Conservation (phyloP, 1,140 invertebrate genomes). For the Conus ventricosus region DNA sequence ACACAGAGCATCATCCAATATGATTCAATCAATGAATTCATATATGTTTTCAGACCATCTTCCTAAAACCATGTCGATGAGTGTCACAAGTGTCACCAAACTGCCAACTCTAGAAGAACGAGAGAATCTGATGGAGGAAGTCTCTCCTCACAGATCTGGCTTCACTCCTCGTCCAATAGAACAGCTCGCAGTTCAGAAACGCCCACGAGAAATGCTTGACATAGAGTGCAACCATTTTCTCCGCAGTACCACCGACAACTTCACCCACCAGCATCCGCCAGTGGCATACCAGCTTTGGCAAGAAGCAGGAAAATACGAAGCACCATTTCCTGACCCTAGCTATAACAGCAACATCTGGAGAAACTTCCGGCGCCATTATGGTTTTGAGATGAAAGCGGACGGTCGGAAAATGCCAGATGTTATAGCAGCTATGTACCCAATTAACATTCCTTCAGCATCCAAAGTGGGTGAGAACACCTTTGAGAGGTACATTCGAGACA, state of each 20-base stretch:
- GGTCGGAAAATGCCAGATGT: constrained; percentile 68
- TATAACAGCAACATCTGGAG: constrained; percentile 74
- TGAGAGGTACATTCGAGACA: constrained; percentile 70
- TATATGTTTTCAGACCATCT: constrained; percentile 9
- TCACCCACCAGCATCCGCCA: constrained; percentile 60
- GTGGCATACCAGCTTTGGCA: constrained; percentile 70
- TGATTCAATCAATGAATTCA: neutral
- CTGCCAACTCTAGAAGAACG: constrained; percentile 66
- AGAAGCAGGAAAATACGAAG: constrained; percentile 70
- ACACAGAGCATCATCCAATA: no score
- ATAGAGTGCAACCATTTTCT: constrained; percentile 72
- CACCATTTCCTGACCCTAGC: constrained; percentile 67
- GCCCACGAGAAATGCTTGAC: constrained; percentile 65
- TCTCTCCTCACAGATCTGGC: constrained; percentile 58
- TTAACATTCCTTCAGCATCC: constrained; percentile 72
- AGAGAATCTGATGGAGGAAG: constrained; percentile 60
- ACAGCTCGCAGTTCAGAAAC: constrained; percentile 56
- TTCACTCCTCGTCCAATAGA: constrained; percentile 69
- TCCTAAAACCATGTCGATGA: constrained; percentile 8
- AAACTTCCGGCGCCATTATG: constrained; percentile 70
- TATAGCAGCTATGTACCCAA: constrained; percentile 71
- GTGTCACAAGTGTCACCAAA: neutral
- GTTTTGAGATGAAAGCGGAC: constrained; percentile 64
- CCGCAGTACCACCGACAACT: constrained; percentile 55
- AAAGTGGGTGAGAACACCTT: constrained; percentile 69